phyloP scores from a whole-genome alignment of 2,797 vertebrate species.

The Caiman crocodilus region DNA sequence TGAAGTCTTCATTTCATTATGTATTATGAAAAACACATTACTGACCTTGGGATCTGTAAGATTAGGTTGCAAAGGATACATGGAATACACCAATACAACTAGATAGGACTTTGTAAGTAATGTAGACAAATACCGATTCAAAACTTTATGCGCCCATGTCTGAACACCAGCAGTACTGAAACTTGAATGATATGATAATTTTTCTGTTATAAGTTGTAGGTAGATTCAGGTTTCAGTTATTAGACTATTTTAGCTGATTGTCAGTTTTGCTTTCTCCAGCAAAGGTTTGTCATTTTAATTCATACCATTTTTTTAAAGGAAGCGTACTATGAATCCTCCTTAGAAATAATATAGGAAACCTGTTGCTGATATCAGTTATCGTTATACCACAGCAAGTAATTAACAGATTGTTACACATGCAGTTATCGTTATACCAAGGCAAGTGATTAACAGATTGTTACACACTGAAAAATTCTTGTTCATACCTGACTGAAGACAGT shows the following conservation, averaged over 20 bases:
- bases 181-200: background rate
- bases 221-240: background rate
- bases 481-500: background rate
- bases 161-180: background rate
- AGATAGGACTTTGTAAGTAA: background rate
- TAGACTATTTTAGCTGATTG: background rate
- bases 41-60: background rate
- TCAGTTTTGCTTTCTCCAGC: background rate
- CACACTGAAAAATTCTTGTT: background rate
- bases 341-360: background rate
- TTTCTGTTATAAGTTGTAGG: background rate
- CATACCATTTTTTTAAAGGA: background rate
- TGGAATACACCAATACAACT: background rate
- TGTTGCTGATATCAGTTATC: background rate
- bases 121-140: background rate
- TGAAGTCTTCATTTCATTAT: background rate
- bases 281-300: slow-evolving; percentile 15
- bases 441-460: background rate
- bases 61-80: background rate
- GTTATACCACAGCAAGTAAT: background rate
- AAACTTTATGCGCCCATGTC: background rate
- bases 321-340: background rate
- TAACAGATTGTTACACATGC: background rate
- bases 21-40: background rate
- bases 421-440: background rate